Base-by-base conservation (phyloP, 2,888 invertebrate species). In the Trachelus iudaicus region DNA sequence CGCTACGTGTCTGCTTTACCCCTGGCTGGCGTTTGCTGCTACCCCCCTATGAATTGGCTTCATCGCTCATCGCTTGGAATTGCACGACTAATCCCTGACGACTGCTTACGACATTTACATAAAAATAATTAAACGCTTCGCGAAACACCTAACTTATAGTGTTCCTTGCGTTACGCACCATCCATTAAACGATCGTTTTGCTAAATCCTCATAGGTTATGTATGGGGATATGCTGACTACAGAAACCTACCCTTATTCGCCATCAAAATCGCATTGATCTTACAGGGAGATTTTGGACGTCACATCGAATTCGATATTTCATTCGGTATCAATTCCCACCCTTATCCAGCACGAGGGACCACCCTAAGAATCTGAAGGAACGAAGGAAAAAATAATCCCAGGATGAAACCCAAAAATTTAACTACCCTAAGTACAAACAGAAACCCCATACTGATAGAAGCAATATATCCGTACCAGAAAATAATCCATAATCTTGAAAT, bases 71-170 rank as follows among this genome's bases (percentile, higher is more conserved):
- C 82, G 85, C 81, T 76, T 80, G 84, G 82, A 87, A 87, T 87
- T 87, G 84, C 85, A 79, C 84, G 76, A 81, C 84, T 83, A 86
- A 86, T 83, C 86, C 83, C 83, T 78, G 77, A 35, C 69, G 73
- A 76, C 73, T 69, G 73, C 73, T 77, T 74, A 73, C 56, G 79
- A 77, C 83, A 87, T 87, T 86, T 86, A 85, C 88, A 87, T 88
- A 89, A 88, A 88, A 88, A 88, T 88, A 88, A 88, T 88, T 88
- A 87, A 88, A 85, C 85, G 84, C 81, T 80, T 80, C 81, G 82
- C 79, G 81, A 76, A 34, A 71, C 71, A 31, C 71, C 71, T 12
- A 56, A 56, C 71, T 71, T 71, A 15, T 30, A 31, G 13, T 71
- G 71, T 15, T 71, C 71, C 31, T 4, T 56, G 56, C 71, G 31